Percentiles rank a stretch among this genome's conserved stretches.
These are phyloP conservation scores for Theristicus caerulescens DNA, from an alignment of 2,113 vertebrate species.

Conservation along the genomic window DNA sequence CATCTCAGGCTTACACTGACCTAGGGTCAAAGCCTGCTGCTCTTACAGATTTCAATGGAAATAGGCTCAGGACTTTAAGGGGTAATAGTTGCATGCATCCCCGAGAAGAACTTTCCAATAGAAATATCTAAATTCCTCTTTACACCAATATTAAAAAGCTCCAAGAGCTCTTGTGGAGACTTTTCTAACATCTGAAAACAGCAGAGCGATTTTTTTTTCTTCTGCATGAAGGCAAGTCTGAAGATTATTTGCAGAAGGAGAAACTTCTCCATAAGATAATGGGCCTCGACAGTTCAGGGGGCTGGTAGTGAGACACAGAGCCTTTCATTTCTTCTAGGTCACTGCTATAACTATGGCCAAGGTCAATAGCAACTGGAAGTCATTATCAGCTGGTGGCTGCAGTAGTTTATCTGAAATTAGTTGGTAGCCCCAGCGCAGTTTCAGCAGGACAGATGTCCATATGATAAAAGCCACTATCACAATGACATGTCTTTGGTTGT, in stretches of 20 bases:
- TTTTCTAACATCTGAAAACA: neutral
- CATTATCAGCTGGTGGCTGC: constrained; percentile 15
- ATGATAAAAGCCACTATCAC: constrained; percentile 5
- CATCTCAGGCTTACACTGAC: neutral
- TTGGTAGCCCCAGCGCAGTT: neutral
- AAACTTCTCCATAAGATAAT: constrained; percentile 22
- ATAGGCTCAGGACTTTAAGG: neutral
- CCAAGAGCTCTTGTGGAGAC: neutral
- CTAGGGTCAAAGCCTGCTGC: neutral
- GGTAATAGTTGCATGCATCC: neutral
- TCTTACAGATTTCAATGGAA: neutral
- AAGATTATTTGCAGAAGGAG: constrained; percentile 22
- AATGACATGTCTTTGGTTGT: neutral
- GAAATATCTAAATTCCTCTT: neutral
- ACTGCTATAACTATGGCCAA: neutral
- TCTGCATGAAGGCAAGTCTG: neutral
- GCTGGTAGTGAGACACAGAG: constrained; percentile 14
- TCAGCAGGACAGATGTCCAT: neutral
- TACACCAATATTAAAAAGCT: neutral
- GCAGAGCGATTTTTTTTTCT: neutral
- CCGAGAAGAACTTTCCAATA: neutral
- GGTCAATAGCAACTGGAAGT: constrained; percentile 31
- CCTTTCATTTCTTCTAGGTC: constrained; percentile 38
- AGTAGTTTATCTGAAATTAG: constrained; percentile 28
- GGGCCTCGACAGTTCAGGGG: neutral